Base-by-base conservation (phyloP, 2,888 invertebrate genomes). In the Lepetodrilus schrolli region DNA sequence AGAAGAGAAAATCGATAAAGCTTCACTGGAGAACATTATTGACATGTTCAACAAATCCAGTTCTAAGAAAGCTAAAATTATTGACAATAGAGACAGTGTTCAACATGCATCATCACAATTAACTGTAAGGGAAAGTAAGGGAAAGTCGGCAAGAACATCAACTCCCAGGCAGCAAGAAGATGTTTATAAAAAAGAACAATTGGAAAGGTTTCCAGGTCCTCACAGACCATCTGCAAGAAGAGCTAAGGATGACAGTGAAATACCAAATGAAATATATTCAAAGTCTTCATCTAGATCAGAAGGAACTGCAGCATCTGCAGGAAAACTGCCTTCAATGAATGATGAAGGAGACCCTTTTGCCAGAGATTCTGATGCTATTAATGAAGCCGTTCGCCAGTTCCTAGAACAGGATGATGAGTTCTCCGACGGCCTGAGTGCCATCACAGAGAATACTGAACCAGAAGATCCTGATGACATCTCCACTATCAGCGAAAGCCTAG, bases 401-500 rank as follows among this genome's bases (percentile, higher is more conserved):
- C 26, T 68, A 13, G 43, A 47, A 4, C 43, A 38, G 7, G 72
- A 72, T 13, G 74, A 77, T 58, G 72, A 77, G 10, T 80, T 80
- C 21, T 86, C 86, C 17, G 89, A 88, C 77, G 80, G 79, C 30
- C 76, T 88, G 2, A 88, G 88, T 81, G 82, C 85, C 8, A 87
- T 87, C 50, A 81, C 83, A 8, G 89, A 88, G 69, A 77, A 77
- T 17, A 84, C 86, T 7, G 88, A 88, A 70, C 81, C 83, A 3
- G 75, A 70, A 23, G 81, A 81, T 1, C 58, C 65, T n/a, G 43
- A 43, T 23, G 47, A 38, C 5, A 43, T 48, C 23, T 38, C 37
- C 7, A 30, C 47, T 0, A 23, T 48, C 13, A 70, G 48, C 38
- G 66, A 71, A 49, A 65, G 17, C 4, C 47, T 66, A 23, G 74